phyloP scores from a whole-genome alignment of 2,888 invertebrate species.

The Helleia helle region DNA sequence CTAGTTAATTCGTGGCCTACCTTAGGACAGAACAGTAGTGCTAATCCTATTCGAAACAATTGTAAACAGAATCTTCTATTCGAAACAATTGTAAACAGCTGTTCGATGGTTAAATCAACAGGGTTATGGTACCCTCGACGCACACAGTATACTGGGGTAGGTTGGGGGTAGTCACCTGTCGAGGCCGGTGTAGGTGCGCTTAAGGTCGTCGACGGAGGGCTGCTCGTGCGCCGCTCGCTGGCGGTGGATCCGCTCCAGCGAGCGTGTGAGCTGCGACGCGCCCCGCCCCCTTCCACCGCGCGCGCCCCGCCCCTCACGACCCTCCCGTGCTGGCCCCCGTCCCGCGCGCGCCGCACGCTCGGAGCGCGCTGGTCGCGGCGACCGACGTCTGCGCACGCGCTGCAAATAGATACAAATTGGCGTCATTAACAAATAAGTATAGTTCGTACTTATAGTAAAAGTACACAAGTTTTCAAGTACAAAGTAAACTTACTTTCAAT shows the following conservation, averaged over 20 bases:
- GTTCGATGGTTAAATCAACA: too few species aligned
- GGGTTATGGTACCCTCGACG: too few species aligned
- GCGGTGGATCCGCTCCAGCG: conserved; percentile 67
- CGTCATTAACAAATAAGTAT: too few species aligned
- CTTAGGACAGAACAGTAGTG: too few species aligned
- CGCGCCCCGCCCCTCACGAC: conserved; percentile 25
- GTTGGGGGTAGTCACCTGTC: conserved; percentile 48
- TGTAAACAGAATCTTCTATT: too few species aligned
- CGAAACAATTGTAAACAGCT: too few species aligned
- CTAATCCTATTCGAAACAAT: too few species aligned
- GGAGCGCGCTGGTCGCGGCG: conserved; percentile 34
- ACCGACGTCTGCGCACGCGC: conserved; percentile 54
- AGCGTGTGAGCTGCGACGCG: conserved; percentile 60
- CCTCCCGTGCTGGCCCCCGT: conserved; percentile 44
- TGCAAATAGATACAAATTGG: conserved; percentile 22
- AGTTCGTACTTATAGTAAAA: too few species aligned
- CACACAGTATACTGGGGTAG: too few species aligned
- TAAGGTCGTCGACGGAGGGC: conserved; percentile 69
- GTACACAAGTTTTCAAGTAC: too few species aligned
- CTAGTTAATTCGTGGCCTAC: too few species aligned
- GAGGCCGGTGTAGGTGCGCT: conserved; percentile 75
- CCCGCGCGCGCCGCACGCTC: conserved; percentile 43
- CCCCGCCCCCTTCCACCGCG: conserved; percentile 34
- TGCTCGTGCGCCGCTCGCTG: conserved; percentile 50
- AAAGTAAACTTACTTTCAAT: too few species aligned